Conservation (phyloP, 2,888 invertebrate species). For the Electrophaes corylata region DNA sequence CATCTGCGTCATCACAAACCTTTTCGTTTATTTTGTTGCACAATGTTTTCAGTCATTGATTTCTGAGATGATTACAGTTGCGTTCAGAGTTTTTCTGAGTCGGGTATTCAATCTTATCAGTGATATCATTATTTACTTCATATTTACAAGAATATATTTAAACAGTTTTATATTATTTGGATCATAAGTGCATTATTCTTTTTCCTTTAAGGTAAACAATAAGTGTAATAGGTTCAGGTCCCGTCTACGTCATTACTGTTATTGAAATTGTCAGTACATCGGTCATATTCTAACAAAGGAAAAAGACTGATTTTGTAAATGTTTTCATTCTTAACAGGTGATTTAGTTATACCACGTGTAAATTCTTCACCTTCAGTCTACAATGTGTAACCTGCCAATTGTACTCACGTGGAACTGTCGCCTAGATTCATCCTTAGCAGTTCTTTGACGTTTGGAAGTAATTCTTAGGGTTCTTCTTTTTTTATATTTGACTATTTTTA, state of each 20-base stretch:
- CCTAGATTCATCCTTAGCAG: no score
- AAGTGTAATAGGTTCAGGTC: conserved; percentile 10
- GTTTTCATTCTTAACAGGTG: conserved; percentile 1
- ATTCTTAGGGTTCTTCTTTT: no score
- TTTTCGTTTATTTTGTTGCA: conserved; percentile 19
- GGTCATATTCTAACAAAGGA: conserved; percentile 8
- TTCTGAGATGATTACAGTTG: conserved; percentile 8
- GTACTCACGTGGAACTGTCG: no score
- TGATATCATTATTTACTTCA: conserved; percentile 21
- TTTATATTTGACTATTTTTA: no score
- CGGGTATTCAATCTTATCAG: conserved; percentile 27
- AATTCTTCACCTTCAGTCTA: background rate
- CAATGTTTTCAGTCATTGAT: conserved; percentile 12
- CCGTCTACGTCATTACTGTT: conserved; percentile 12
- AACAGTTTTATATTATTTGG: conserved; percentile 17
- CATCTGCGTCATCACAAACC: conserved; percentile 2
- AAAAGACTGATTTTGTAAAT: background rate
- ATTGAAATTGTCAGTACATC: conserved; percentile 3
- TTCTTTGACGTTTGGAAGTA: no score
- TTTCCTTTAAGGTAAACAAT: conserved; percentile 21
- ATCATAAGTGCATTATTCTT: conserved; percentile 23
- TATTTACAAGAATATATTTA: conserved; percentile 28
- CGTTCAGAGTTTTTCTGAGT: conserved; percentile 14
- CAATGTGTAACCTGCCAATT: no score
- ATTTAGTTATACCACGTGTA: background rate